phyloP scores from a whole-genome alignment of 2,797 vertebrate genomes.

The Eulemur coronatus region DNA sequence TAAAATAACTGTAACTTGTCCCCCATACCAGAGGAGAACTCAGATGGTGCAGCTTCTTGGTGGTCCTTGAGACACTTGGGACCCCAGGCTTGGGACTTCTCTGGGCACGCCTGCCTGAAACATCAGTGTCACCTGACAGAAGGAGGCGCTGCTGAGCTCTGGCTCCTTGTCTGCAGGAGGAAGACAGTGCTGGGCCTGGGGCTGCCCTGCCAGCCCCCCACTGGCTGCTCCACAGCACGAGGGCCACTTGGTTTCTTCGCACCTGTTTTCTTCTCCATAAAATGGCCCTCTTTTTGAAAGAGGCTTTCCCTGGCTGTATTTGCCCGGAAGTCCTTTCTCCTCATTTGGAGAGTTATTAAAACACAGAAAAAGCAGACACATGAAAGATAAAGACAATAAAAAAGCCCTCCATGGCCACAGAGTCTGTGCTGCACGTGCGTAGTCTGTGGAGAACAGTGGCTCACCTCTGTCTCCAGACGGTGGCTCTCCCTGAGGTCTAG shows the following conservation, averaged over 20 bases:
- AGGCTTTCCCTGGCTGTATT: not conserved
- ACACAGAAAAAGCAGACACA: not conserved
- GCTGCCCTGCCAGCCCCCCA: too few relatives aligned
- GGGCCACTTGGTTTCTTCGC: not conserved
- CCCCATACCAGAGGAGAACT: not conserved
- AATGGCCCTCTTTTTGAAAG: not conserved
- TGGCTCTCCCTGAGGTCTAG: not conserved
- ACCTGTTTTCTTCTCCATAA: not conserved
- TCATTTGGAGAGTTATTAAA: not conserved
- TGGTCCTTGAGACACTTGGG: not conserved
- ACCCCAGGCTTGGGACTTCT: not conserved
- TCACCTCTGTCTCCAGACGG: not conserved
- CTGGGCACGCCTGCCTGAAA: not conserved
- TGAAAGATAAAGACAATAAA: not conserved
- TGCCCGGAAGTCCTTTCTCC: not conserved
- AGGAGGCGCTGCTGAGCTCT: fast-evolving
- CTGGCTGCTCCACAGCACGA: not conserved
- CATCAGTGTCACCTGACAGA: not conserved
- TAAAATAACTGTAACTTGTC: not conserved
- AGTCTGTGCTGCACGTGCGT: not conserved
- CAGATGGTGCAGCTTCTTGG: not conserved
- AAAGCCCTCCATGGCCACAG: not conserved
- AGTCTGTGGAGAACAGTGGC: not conserved
- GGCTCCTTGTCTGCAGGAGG: not conserved
- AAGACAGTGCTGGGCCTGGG: not conserved